A percentile compares a stretch with the other conserved stretches of the same genome.
Conservation (phyloP, 1,140 invertebrate genomes). For the Trissolcus basalis region DNA sequence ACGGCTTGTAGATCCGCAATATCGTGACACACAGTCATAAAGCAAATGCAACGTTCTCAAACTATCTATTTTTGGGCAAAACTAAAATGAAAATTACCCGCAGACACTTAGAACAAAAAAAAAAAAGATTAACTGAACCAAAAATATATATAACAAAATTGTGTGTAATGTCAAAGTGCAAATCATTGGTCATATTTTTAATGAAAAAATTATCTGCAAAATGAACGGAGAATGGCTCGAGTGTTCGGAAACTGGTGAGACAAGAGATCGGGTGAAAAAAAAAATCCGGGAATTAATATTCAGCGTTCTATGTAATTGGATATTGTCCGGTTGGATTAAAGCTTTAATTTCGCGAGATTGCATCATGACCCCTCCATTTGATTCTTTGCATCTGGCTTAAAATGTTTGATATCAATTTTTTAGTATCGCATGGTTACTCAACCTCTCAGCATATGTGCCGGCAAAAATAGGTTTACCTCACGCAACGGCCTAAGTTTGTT, state of each 20-base stretch:
- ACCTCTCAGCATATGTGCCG: slow-evolving; percentile 40
- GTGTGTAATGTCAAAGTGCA: too few species aligned
- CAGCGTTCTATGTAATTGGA: slow-evolving; percentile 69
- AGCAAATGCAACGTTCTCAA: slow-evolving; percentile 43
- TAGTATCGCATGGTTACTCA: slow-evolving; percentile 45
- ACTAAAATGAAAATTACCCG: slow-evolving; percentile 37
- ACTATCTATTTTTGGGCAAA: slow-evolving; percentile 39
- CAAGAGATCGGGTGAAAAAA: slow-evolving; percentile 60
- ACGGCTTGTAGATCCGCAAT: slow-evolving; percentile 23
- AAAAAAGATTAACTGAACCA: too few species aligned
- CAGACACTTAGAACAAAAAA: too few species aligned
- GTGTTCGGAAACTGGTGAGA: slow-evolving; percentile 16
- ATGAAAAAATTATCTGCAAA: too few species aligned
- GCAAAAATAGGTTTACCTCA: slow-evolving; percentile 16
- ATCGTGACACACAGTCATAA: slow-evolving; percentile 38
- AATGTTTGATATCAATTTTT: slow-evolving; percentile 46
- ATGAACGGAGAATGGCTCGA: too few species aligned
- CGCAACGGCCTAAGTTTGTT: too few species aligned
- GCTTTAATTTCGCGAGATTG: slow-evolving; percentile 73
- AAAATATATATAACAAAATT: too few species aligned
- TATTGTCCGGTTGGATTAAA: slow-evolving; percentile 74
- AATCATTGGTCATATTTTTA: too few species aligned
- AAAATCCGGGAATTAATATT: slow-evolving; percentile 71
- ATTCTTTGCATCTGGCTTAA: slow-evolving; percentile 41
- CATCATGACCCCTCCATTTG: slow-evolving; percentile 52